Conservation (phyloP, 2,113 vertebrate species). For the Phrynocephalus versicolor region DNA sequence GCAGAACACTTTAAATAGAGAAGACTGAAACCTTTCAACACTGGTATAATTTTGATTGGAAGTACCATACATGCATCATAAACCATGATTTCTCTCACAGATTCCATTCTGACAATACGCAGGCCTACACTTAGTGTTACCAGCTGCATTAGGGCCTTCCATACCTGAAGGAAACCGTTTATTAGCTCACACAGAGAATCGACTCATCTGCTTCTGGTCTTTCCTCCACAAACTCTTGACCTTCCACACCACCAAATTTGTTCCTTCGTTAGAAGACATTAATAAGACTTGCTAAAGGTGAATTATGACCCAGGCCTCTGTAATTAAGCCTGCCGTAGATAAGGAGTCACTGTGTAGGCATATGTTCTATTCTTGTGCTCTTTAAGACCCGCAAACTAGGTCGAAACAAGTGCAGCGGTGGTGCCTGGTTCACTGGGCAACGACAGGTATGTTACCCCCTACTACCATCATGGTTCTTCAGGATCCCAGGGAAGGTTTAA, state of each 20-base stretch:
- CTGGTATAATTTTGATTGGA: no score
- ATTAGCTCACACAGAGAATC: no score
- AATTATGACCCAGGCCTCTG: background rate
- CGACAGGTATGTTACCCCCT: background rate
- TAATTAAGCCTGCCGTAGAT: background rate
- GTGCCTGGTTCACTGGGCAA: background rate
- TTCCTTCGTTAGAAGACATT: background rate
- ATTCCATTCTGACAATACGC: no score
- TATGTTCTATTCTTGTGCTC: constrained; percentile 5
- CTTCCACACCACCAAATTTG: background rate
- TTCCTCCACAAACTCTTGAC: background rate
- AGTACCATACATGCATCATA: no score
- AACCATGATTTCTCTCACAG: no score
- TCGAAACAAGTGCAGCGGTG: background rate
- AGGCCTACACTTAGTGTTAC: no score
- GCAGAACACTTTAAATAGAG: no score
- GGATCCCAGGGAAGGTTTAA: background rate
- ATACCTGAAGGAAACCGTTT: no score
- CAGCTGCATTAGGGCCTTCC: no score
- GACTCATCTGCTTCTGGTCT: background rate
- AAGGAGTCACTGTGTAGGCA: constrained; percentile 5
- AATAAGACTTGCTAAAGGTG: background rate
- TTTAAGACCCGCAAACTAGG: background rate
- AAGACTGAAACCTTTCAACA: no score
- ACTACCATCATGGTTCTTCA: background rate